A percentile compares a stretch with the other conserved stretches of the same genome.
Evolutionary conservation across 1,140 invertebrate genomes (phyloP).

Genomic region (Aradophagus sp.): DNA sequence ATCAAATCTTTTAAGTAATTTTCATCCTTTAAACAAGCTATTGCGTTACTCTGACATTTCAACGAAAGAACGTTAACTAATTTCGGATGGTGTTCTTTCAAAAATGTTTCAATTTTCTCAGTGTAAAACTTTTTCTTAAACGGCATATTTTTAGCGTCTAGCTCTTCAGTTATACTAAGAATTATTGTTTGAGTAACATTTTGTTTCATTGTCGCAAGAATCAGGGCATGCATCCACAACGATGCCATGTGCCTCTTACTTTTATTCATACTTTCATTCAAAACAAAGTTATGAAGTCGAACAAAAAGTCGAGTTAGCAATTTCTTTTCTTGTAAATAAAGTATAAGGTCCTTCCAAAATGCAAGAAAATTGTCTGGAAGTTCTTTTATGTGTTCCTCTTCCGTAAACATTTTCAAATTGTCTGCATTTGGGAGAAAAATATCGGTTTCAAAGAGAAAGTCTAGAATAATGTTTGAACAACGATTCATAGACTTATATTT

Average conservation of each 20-base stretch:
- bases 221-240: conserved; percentile 76
- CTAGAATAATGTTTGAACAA: conserved; percentile 50
- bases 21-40: conserved; percentile 58
- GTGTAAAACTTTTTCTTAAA: conserved; percentile 41
- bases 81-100: conserved; percentile 56
- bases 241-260: conserved; percentile 72
- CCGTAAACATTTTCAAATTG: conserved; percentile 60
- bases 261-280: conserved; percentile 62
- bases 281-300: conserved; percentile 72
- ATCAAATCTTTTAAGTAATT: conserved; percentile 61
- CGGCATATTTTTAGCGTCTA: conserved; percentile 36
- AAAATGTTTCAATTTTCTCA: conserved; percentile 49
- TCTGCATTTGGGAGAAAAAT: conserved; percentile 64
- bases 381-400: conserved; percentile 11
- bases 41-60: conserved; percentile 47
- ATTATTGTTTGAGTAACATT: conserved; percentile 64
- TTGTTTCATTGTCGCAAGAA: conserved; percentile 71
- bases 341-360: conserved; percentile 76
- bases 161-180: conserved; percentile 59
- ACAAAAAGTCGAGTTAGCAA: conserved; percentile 73
- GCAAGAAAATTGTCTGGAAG: conserved; percentile 60
- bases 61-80: conserved; percentile 56
- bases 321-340: conserved; percentile 74
- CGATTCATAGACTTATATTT: neutral
- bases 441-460: conserved; percentile 61